phyloP scores from a whole-genome alignment of 2,797 vertebrate species.

The Pseudotriccus pelzelni region DNA sequence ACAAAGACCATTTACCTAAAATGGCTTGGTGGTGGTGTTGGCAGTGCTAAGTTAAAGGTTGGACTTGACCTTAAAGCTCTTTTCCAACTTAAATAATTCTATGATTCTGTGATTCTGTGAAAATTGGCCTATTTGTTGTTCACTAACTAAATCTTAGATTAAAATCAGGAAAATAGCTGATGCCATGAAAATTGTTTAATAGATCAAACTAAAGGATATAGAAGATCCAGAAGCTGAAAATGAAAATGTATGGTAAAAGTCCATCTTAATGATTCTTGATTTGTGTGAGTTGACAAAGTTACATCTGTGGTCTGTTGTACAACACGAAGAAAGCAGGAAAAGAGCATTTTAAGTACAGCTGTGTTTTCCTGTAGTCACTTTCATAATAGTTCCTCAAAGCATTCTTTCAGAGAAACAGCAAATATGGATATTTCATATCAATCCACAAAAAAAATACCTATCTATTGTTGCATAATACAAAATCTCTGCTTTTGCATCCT shows the following conservation, averaged over 20 bases:
- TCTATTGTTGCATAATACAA: not conserved
- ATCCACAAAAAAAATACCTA: not conserved
- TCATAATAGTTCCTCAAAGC: not conserved
- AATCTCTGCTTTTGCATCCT: not conserved
- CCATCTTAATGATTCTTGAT: not conserved
- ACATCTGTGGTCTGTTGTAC: not conserved
- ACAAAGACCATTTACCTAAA: conserved; percentile 66
- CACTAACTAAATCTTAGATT: conserved; percentile 43
- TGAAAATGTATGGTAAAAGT: not conserved
- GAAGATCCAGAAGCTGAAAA: not conserved
- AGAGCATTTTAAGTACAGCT: not conserved
- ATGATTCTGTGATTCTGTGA: not conserved
- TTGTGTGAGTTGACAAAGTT: not conserved
- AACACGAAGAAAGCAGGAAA: not conserved
- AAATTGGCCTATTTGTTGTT: conserved; percentile 41
- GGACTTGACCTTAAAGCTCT: not conserved
- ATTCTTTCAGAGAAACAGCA: not conserved
- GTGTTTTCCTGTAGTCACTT: not conserved
- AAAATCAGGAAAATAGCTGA: conserved; percentile 47
- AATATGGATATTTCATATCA: not conserved
- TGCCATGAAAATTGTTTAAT: not conserved
- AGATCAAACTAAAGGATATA: not conserved
- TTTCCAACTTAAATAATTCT: not conserved
- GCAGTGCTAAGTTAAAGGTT: not conserved
- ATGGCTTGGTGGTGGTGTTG: not conserved